Evolutionary conservation across 2,888 invertebrate species (phyloP), one percentile per base, ranked within the genome.

Genomic region (Hydroisotoma schaefferi): DNA sequence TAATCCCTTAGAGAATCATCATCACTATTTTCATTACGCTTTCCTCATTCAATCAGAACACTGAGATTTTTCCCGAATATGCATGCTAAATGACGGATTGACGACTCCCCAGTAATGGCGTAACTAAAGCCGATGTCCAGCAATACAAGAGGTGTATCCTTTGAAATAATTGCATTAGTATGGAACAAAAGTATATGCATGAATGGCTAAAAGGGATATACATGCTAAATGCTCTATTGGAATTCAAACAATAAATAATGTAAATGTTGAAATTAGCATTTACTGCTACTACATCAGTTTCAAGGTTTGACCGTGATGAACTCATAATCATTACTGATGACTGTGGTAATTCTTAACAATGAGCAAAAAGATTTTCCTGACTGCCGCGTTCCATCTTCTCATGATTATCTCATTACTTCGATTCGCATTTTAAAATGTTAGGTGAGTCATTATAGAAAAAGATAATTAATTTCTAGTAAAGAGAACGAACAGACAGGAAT

Each of bases 231-330:
- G n/a, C 40, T 40, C 40, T 18, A 40, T 18, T 40, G n/a, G n/a
- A 5, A 5, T 18, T 40, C 40, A 40, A 40, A 40, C 5, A 5
- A 40, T 20, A 8, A 15, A 20, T 33, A 8, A 8, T 10, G 33
- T 33, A 33, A 40, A 10, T 40, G 5, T 18, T 40, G n/a, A 18
- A 5, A 40, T 20, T 15, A 15, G 6, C 33, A 33, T 6, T 40
- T 4, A 40, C n/a, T 18, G 40, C n/a, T 4, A 40, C n/a, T 18
- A 2, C 49, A 49, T 46, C 26, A 27, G 28, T 18, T 49, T 49
- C 49, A 49, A 49, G 28, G 49, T 27, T 49, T 49, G 28, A n/a
- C 49, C 49, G 27, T 49, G 49, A 49, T 49, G 27, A 27, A 49
- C 49, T 49, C 49, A 49, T 49, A 15, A 27, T 46, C 4, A 12